Percentiles rank a stretch among this genome's conserved stretches.
phyloP scores from a whole-genome alignment of 1,140 invertebrate genomes.

The Zaprionus inermis region DNA sequence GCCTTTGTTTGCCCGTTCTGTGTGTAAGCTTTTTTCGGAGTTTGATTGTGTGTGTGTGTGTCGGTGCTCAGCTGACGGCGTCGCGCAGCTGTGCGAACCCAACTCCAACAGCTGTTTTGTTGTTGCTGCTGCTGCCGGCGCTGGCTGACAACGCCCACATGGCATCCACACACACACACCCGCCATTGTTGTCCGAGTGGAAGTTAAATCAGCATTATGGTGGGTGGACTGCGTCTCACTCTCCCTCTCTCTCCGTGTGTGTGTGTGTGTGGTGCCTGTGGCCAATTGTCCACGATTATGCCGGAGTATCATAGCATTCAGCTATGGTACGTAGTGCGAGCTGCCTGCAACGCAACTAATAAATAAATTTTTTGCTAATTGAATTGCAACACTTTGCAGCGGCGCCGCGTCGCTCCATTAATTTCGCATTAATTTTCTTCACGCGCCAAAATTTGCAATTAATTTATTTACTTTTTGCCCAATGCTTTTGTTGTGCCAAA shows the following conservation, averaged over 20 bases:
- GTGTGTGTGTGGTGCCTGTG: not conserved
- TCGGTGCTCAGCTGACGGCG: constrained; percentile 40
- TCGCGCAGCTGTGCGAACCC: constrained; percentile 41
- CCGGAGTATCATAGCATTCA: constrained; percentile 29
- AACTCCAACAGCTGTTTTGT: constrained; percentile 68
- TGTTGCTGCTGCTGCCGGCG: constrained; percentile 36
- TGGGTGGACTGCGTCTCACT: constrained; percentile 39
- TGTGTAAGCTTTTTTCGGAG: constrained; percentile 30
- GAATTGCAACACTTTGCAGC: constrained; percentile 60
- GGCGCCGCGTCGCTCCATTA: constrained; percentile 77
- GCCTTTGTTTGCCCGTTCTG: constrained; percentile 64
- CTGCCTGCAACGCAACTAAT: constrained; percentile 23
- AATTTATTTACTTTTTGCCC: constrained; percentile 78
- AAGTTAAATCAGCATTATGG: constrained; percentile 38
- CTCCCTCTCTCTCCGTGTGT: not conserved
- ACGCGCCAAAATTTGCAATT: constrained; percentile 76
- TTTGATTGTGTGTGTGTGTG: constrained; percentile 27
- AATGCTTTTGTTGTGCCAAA: constrained; percentile 47
- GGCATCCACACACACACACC: constrained; percentile 34
- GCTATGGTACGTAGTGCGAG: constrained; percentile 11
- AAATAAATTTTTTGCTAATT: constrained; percentile 71
- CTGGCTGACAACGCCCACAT: constrained; percentile 70
- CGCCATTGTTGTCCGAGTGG: constrained; percentile 11
- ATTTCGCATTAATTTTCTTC: constrained; percentile 79
- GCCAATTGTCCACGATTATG: not conserved